Base-by-base conservation (phyloP, 2,888 invertebrate genomes). In the Cheilosia variabilis region DNA sequence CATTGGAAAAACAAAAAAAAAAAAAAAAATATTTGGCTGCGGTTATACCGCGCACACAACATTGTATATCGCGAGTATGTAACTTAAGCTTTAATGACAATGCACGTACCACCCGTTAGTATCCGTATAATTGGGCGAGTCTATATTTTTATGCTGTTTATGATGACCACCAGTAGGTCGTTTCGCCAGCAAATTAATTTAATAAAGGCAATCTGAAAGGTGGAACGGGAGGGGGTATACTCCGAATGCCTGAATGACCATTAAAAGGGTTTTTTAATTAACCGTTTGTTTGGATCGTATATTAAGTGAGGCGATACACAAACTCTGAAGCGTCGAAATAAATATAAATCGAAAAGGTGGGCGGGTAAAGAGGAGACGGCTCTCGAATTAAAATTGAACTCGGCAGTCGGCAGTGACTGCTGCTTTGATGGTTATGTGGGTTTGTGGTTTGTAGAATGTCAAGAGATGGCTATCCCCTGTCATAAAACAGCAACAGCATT, bases 221-320 rank as follows among this genome's bases (percentile, higher is more conserved):
- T 53, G 43, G 34, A n/a, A 9, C 31, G 5, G 31, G 60, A 1
- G 17, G 10, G 24, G 43, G 4, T 15, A 10, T 17, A 27, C 43
- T 41, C 43, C 45, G 45, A 62, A 43, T 60, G 34, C 60, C n/a
- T 62, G 60, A 68, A 66, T 43, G 60, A 60, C 53, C 41, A 66
- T 73, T 66, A 72, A 72, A 80, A 80, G 73, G 73, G 45, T 19
- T 72, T 71, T 80, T 80, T 73, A 66, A 66, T 66, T 73, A 53
- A 79, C 78, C 31, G 58, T 71, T 79, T 65, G 52, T 58, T 65
- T 79, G 47, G 55, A 27, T 60, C 60, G 60, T 43, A 58, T 68
- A 47, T 47, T 22, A 60, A 52, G 53, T 41, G 43, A 60, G 50
- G 10, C 27, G 65, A 55, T 63, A 69, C 45, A 37, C 45, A 47